phyloP scores from a whole-genome alignment of 2,113 vertebrate genomes.

The Hippolais icterina region DNA sequence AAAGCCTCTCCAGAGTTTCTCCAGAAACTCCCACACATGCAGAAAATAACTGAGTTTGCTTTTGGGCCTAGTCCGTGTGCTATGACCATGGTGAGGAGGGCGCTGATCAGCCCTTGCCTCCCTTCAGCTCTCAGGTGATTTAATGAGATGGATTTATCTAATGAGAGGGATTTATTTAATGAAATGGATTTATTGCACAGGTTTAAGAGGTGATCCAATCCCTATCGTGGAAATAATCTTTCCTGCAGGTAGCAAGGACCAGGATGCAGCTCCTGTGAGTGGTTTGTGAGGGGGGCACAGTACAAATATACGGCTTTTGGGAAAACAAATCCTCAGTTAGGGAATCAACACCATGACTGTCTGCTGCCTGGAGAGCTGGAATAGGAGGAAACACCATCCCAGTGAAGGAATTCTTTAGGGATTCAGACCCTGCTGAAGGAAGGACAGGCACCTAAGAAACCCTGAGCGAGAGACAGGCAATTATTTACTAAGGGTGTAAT shows the following conservation, averaged over 20 bases:
- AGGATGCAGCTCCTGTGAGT: background rate
- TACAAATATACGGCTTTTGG: rapidly evolving
- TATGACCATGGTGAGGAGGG: background rate
- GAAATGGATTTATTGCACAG: background rate
- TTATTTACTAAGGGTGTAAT: background rate
- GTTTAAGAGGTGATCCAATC: background rate
- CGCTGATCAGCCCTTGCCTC: background rate
- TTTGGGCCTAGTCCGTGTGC: background rate
- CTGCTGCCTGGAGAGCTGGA: background rate
- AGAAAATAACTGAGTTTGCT: background rate
- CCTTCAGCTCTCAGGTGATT: background rate
- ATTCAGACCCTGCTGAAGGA: background rate
- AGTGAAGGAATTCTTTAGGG: background rate
- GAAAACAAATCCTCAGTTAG: background rate
- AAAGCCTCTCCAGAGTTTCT: background rate
- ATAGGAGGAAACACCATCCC: background rate
- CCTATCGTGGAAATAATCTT: background rate
- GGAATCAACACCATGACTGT: background rate
- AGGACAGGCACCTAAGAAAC: background rate
- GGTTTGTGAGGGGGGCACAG: background rate
- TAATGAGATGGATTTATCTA: background rate
- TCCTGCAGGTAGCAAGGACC: background rate
- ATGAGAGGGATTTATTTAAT: background rate
- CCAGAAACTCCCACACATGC: background rate
- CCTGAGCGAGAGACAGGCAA: background rate